Conservation (phyloP, 2,888 invertebrate species). For the Gryllus longicercus region DNA sequence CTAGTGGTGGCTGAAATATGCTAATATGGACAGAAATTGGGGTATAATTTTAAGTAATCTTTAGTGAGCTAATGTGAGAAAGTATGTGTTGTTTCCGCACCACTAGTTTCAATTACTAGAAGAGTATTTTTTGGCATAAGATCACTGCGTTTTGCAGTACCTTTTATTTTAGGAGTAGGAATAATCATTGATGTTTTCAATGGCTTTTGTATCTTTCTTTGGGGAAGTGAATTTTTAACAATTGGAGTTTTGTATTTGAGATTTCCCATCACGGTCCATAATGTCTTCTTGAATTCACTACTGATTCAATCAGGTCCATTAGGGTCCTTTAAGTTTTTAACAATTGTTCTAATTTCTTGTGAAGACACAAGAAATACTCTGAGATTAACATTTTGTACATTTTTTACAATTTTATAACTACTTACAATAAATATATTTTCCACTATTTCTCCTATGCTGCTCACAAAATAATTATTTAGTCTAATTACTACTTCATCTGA, state of each 20-base stretch:
- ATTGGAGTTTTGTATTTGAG: background rate
- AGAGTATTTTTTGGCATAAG: background rate
- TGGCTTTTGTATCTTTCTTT: background rate
- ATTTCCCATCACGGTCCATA: background rate
- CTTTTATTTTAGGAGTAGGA: background rate
- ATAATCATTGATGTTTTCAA: background rate
- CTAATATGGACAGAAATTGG: no score
- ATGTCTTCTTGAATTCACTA: background rate
- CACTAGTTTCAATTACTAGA: background rate
- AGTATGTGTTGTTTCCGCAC: no score
- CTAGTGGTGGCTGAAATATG: no score
- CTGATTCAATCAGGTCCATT: background rate
- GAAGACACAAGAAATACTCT: background rate
- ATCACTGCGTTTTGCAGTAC: background rate
- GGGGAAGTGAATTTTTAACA: background rate
- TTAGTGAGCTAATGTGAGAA: no score
- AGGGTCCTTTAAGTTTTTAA: background rate
- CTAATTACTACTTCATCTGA: background rate
- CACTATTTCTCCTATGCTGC: background rate
- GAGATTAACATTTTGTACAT: background rate
- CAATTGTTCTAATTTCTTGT: background rate
- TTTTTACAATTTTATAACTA: background rate
- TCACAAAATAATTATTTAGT: conserved; percentile 3
- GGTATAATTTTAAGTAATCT: no score
- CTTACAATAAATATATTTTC: background rate